Evolutionary conservation across 1,140 invertebrate genomes (phyloP).

Genomic region (Octopus bimaculoides): DNA sequence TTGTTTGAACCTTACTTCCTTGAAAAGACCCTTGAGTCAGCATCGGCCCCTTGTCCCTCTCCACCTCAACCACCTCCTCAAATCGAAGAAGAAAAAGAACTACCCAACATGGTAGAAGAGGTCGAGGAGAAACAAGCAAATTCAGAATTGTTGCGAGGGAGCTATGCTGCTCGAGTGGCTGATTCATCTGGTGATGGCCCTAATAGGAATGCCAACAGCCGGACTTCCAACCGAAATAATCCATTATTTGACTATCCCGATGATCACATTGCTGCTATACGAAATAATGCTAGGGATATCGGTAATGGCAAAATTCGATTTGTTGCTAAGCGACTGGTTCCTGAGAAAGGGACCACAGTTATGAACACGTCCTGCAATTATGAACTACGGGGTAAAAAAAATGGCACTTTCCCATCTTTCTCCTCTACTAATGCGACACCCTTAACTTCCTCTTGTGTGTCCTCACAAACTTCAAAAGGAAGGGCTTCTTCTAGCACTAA

Average conservation of each 20-base stretch:
- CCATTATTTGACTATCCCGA: background rate
- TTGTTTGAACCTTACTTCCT: background rate
- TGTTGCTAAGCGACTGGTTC: background rate
- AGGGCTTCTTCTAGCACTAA: background rate
- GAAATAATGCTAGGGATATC: background rate
- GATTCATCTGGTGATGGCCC: background rate
- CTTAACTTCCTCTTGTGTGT: background rate
- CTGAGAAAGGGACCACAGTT: background rate
- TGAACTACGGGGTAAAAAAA: background rate
- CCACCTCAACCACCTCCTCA: background rate
- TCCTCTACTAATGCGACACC: background rate
- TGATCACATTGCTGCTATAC: background rate
- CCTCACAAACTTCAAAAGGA: background rate
- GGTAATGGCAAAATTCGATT: background rate
- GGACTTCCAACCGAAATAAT: background rate
- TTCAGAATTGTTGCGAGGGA: background rate
- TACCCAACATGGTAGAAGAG: background rate
- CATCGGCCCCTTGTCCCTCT: background rate
- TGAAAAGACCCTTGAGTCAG: background rate
- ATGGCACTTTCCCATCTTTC: background rate
- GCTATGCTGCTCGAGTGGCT: background rate
- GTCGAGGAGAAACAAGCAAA: background rate
- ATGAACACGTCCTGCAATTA: background rate
- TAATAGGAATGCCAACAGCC: background rate
- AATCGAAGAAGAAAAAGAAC: background rate